Conservation (phyloP, 2,113 vertebrate species). For the Spermophilus dauricus region DNA sequence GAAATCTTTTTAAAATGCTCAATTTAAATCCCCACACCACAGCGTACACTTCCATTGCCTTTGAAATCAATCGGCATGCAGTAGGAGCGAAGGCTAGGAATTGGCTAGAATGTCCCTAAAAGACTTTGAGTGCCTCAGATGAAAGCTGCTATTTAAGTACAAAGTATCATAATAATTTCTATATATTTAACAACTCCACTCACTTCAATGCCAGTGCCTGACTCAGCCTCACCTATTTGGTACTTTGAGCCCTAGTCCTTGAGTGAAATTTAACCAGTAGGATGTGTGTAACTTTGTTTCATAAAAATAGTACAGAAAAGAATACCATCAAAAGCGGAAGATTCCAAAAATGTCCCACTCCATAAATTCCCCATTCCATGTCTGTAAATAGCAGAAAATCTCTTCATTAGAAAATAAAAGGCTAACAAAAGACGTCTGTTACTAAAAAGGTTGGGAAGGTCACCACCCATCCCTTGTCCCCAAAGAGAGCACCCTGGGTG, state of each 20-base stretch:
- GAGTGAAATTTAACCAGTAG: not conserved
- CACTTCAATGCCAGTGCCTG: not conserved
- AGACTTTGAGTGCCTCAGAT: conserved; percentile 15
- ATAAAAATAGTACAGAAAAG: not conserved
- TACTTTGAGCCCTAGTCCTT: not conserved
- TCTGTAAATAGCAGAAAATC: not conserved
- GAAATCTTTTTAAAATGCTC: conserved; percentile 19
- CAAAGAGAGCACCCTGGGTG: not conserved
- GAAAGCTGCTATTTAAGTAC: conserved; percentile 43
- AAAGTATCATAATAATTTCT: conserved; percentile 42
- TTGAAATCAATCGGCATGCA: not conserved
- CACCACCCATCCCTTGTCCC: not conserved
- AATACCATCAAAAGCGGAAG: not conserved
- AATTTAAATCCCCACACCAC: not conserved
- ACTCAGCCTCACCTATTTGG: not conserved
- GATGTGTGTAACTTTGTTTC: not conserved
- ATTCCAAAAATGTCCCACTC: not conserved
- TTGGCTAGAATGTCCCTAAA: not conserved
- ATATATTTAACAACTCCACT: not conserved
- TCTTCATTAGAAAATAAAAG: not conserved
- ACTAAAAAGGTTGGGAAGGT: not conserved
- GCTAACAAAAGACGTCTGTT: not conserved
- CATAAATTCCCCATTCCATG: too few relatives aligned
- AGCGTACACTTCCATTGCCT: not conserved
- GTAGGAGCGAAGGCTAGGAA: not conserved